Base-by-base conservation (phyloP, 2,797 vertebrate species). In the Sebastes nivosus region DNA sequence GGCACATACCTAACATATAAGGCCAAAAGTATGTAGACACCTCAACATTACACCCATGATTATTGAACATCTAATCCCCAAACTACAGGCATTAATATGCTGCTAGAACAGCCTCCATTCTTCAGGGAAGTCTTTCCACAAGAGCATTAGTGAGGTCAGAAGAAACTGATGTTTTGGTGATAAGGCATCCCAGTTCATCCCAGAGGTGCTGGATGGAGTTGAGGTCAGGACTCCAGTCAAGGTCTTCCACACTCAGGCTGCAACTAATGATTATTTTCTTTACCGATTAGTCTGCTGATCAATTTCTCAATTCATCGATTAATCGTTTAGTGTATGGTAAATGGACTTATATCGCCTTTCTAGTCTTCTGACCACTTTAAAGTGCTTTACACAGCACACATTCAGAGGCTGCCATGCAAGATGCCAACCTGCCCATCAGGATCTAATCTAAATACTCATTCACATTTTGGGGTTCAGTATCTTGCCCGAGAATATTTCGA, bases 111-210 rank as follows among this genome's bases (percentile, higher is more conserved):
- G 16, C 22, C 4, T 69, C 1, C n/a, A 22, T 36, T 73, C n/a
- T 30, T 72, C 20, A 55, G 20, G 14, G 52, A 54, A 25, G 32
- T n/a, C 18, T 50, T 50, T 24, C 38, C 42, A 59, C 14, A 38
- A 25, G 46, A 54, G 50, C 32, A 32, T 79, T 42, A 75, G 29
- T 38, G 30, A 67, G 27, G 50, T 67, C 3, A 24, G 73, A 60
- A 30, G 73, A 60, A 58, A 60, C 34, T 61, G 61, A 74, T 75
- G 55, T 75, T 63, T 67, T 71, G 57, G 27, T 27, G 20, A 22
- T 22, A 25, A 52, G 7, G 12, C 2, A 27, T 71, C 32, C 63
- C 0, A 75, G 38, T 60, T 79, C 27, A 57, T 60, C 22, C 46
- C 36, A 58, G 2, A 73, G 25, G 11, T 76, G 59, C 6, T 42